Conservation (phyloP, 2,888 invertebrate species). For the Dioctria linearis region DNA sequence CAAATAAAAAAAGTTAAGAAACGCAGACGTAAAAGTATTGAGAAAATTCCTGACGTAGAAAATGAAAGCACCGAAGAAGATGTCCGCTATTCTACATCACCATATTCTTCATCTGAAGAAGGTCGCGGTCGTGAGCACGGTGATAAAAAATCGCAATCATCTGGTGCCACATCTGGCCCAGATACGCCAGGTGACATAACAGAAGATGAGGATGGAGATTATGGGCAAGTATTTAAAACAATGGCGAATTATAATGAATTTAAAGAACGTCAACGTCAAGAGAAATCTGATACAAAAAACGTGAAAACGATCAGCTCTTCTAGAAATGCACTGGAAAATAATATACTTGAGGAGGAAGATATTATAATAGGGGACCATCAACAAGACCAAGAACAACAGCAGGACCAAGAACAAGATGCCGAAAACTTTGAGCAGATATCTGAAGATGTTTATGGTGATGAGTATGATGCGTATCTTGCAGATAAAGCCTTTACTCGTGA, state of each 20-base stretch:
- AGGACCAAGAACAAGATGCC: background rate
- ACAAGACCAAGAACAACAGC: conserved; percentile 6
- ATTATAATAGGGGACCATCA: background rate
- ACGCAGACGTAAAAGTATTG: conserved; percentile 58
- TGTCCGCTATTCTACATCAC: conserved; percentile 64
- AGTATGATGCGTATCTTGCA: background rate
- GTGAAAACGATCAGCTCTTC: conserved; percentile 44
- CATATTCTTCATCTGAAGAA: conserved; percentile 73
- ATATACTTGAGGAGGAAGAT: background rate
- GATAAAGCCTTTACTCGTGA: background rate
- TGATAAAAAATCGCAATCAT: conserved; percentile 74
- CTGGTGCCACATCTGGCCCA: conserved; percentile 91
- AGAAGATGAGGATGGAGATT: conserved; percentile 80
- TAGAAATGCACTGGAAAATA: conserved; percentile 19
- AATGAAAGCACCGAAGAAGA: conserved; percentile 56
- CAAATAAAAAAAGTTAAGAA: conserved; percentile 63
- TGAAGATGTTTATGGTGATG: conserved; percentile 11
- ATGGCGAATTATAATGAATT: conserved; percentile 59
- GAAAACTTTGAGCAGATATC: background rate
- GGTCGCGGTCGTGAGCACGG: conserved; percentile 27
- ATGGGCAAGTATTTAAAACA: conserved; percentile 54
- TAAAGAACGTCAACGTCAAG: conserved; percentile 54
- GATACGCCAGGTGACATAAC: conserved; percentile 84
- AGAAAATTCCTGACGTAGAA: conserved; percentile 33
- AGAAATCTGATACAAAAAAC: conserved; percentile 40